These are phyloP conservation scores for Loris lydekkerianus DNA, from an alignment of 2,797 vertebrate genomes.

Conservation along the genomic window DNA sequence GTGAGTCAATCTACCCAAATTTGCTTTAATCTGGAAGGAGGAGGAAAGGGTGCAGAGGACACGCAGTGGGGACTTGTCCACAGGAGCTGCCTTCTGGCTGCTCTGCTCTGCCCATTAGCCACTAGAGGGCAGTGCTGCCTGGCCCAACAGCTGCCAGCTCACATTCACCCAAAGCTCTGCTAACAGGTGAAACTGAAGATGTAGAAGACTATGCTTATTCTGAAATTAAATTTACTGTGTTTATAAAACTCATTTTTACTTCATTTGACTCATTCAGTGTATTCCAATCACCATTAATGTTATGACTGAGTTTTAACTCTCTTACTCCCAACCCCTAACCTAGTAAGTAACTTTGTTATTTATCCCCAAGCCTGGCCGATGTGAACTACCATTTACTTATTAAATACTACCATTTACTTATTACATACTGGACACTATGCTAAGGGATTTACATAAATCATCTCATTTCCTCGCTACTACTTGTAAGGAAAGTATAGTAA, in stretches of 20 bases:
- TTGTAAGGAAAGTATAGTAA: neutral
- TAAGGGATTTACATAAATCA: neutral
- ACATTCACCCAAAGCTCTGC: neutral
- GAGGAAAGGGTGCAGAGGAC: neutral
- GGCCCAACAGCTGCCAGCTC: neutral
- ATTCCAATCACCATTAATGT: neutral
- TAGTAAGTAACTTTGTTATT: neutral
- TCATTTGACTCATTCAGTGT: neutral
- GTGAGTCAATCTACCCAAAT: neutral
- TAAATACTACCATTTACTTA: neutral
- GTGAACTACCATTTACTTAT: neutral
- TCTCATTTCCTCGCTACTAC: slow-evolving; percentile 20
- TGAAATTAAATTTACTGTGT: neutral
- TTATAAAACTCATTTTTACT: neutral
- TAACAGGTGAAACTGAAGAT: neutral
- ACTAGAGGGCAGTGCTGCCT: slow-evolving; percentile 74
- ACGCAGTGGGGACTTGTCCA: neutral
- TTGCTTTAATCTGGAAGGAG: neutral
- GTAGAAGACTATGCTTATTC: neutral
- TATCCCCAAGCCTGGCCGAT: neutral
- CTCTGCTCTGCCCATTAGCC: slow-evolving; percentile 28
- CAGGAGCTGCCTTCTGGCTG: neutral
- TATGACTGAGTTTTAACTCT: neutral
- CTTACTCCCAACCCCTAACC: neutral
- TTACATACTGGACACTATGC: neutral